These are phyloP conservation scores for Trinorchestia longiramus DNA, from an alignment of 1,140 invertebrate species.

Conservation along the genomic window DNA sequence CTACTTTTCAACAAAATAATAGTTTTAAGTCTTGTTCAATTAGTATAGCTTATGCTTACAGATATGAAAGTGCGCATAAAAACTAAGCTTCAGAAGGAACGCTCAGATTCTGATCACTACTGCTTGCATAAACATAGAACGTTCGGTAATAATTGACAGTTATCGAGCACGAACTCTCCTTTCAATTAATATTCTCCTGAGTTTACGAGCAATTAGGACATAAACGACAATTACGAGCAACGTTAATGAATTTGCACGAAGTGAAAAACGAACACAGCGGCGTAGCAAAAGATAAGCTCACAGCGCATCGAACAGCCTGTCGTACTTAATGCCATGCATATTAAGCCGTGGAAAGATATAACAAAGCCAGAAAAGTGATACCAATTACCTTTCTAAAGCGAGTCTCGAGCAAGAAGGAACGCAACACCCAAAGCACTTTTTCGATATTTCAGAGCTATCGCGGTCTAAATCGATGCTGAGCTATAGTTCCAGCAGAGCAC, in stretches of 20 bases:
- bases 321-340: not conserved
- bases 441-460: not conserved
- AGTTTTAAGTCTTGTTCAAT: not conserved
- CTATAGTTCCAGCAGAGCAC: not conserved
- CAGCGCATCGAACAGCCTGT: not conserved
- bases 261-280: not conserved
- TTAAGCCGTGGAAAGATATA: not conserved
- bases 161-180: constrained; percentile 12
- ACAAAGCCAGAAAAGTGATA: not conserved
- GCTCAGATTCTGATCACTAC: not conserved
- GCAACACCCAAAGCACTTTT: not conserved
- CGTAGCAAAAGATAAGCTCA: no score
- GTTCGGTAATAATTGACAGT: constrained; percentile 3
- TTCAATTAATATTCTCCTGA: constrained; percentile 1
- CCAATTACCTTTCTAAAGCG: not conserved
- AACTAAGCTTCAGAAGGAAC: not conserved
- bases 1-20: not conserved
- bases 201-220: not conserved
- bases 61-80: not conserved
- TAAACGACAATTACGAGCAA: not conserved
- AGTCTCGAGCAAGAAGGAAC: not conserved
- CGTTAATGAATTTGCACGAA: not conserved
- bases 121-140: not conserved
- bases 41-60: not conserved
- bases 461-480: not conserved